Evolutionary conservation across 2,888 invertebrate genomes (phyloP), one percentile per base, ranked within the genome.

Genomic region (Sinhomidia bicolor): DNA sequence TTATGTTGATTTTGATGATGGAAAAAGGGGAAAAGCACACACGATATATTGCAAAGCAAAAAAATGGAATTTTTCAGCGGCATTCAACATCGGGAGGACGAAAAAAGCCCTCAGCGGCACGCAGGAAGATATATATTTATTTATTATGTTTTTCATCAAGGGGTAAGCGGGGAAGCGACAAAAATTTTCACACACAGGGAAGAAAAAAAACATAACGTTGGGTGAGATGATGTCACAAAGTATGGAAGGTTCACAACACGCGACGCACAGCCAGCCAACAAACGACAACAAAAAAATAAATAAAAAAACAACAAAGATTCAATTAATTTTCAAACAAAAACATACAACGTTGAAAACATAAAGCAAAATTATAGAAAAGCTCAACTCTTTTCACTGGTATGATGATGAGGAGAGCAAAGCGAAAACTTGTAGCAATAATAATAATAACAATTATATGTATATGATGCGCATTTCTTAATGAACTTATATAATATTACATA

Each of bases 271-370:
- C 79, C 84, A 76, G 76, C 87, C 84, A 89, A 86, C 57, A 88
- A 90, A 79, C 60, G 60, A 79, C 87, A 89, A 88, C 62, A 89
- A 89, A 87, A n/a, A 47, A 89, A 89, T 79, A 68, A 88, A 87
- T 84, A 87, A 84, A 90, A 36, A 89, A 91, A 74, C 51, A 83
- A 86, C 85, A 85, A 82, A 85, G 76, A 86, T 81, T 85, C 60
- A 87, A 82, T 85, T 84, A 84, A 79, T 79, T 90, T 65, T 71
- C 86, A 74, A 82, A 87, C 80, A 80, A 44, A 90, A 90, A 88
- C 87, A 47, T 80, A 79, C n/a, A 7, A 29, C 5, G 17, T 29
- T 9, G 41, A 41, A 23, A 71, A 36, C 29, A 44, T 6, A 76
- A 76, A 76, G 54, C 76, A 76, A 20, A 76, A 29, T 0, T 47